Base-by-base conservation (phyloP, 64 coral and sea anemone species). In the Acropora tenuis region DNA sequence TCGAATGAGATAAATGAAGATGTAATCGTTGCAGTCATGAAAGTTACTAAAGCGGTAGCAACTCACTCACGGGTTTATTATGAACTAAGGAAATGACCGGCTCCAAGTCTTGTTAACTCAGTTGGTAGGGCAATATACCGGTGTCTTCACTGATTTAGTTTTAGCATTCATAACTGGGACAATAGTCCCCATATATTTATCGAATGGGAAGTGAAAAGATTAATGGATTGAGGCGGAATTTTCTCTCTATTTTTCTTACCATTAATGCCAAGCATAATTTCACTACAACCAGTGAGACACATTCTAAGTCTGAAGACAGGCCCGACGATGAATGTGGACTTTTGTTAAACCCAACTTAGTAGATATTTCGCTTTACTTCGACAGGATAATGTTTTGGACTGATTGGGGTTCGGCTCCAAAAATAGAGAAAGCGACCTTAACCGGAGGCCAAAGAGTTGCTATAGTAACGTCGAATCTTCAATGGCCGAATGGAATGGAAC, bases 381-480 rank as follows among this genome's bases (percentile, higher is more conserved):
- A 57, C 49, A 92, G 90, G 72, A 57, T 80, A 45, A 75, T 93
- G 92, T 89, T 93, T 68, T 93, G 92, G 92, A 93, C 78, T 10
- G 92, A 89, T 41, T 93, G 91, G 91, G 91, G 91, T 44, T 10
- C 41, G 16, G 47, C 46, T 42, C 84, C 86, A 15, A 93, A 89
- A 66, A 93, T 93, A 12, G 86, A 89, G 63, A 73, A 60, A 61
- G 88, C 92, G 7, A 66, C 57, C 5, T 78, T 93, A 50, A 88
- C 53, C 12, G 92, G 92, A 83, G 73, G 47, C 6, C 68, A 81
- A n/a, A 86, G 78, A 82, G 63, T 42, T 76, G 1, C 71, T 1
- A 63, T 93, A 80, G 92, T 89, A 74, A 80, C 78, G 5, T 50
- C 44, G 7, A 41, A 30, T 61, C 43, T 83, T 8, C 41, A 8